Percentiles rank a stretch among this genome's conserved stretches.
Conservation (phyloP, 2,113 vertebrate genomes). For the Ophiodon elongatus region DNA sequence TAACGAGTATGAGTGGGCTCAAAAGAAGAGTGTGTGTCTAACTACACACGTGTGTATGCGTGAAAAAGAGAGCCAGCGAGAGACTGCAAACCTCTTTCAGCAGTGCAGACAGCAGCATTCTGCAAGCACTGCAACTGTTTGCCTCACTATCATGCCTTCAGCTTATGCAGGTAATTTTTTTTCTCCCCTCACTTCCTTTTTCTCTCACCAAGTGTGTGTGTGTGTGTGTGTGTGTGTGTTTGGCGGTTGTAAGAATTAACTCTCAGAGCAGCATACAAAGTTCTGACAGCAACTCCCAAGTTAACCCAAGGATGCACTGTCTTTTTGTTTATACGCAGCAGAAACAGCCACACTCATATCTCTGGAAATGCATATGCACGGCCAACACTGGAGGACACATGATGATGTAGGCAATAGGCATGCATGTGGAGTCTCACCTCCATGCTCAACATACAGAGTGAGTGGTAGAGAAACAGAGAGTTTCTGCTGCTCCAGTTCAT, state of each 20-base stretch:
- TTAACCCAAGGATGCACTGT: conserved; percentile 27
- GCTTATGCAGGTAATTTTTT: conserved; percentile 34
- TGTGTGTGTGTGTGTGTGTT: conserved; percentile 26
- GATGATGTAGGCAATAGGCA: background rate
- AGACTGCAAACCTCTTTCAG: background rate
- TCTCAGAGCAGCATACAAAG: conserved; percentile 50
- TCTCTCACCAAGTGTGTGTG: conserved; percentile 14
- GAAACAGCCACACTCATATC: conserved; percentile 1
- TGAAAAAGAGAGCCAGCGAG: background rate
- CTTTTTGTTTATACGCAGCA: conserved; percentile 8
- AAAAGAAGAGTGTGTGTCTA: conserved; percentile 52
- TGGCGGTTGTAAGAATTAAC: conserved; percentile 49
- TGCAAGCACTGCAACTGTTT: conserved; percentile 28
- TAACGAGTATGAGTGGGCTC: conserved; percentile 63
- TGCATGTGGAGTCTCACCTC: background rate
- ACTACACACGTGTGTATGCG: conserved; percentile 18
- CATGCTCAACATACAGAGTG: conserved; percentile 23
- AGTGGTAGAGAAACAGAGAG: conserved; percentile 35
- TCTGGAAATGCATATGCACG: conserved; percentile 11
- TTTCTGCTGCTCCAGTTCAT: conserved; percentile 77
- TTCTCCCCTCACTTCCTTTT: conserved; percentile 22
- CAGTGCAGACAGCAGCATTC: conserved; percentile 43
- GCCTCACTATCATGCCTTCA: conserved; percentile 21
- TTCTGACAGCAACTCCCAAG: conserved; percentile 61
- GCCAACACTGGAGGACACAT: conserved; percentile 1